phyloP scores from a whole-genome alignment of 1,140 invertebrate species.

The Camponotus pennsylvanicus region DNA sequence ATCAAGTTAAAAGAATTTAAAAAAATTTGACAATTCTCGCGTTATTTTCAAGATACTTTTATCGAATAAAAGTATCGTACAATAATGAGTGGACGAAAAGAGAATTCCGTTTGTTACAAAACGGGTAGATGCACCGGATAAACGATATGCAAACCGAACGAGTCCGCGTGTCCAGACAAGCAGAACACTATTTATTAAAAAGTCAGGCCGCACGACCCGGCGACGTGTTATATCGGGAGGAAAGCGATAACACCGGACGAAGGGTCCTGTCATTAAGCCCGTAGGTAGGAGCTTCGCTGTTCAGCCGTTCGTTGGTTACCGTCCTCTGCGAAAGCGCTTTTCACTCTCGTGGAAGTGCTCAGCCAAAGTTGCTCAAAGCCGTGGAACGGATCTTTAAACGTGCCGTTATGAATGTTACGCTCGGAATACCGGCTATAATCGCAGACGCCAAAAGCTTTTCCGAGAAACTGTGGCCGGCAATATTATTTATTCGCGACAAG shows the following conservation, averaged over 20 bases:
- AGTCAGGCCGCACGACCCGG: conserved; percentile 75
- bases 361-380: conserved; percentile 30
- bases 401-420: conserved; percentile 10
- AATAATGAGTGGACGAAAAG: conserved; percentile 63
- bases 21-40: neutral
- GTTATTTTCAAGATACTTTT: neutral
- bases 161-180: conserved; percentile 62
- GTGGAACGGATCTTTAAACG: conserved; percentile 45
- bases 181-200: conserved; percentile 82
- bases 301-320: conserved; percentile 40
- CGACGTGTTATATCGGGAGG: conserved; percentile 85
- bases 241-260: conserved; percentile 84
- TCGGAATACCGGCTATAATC: conserved; percentile 26
- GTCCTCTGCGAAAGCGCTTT: conserved; percentile 52
- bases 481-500: conserved; percentile 32
- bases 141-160: conserved; percentile 74
- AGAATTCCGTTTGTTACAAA: conserved; percentile 71
- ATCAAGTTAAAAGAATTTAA: neutral
- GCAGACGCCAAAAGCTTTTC: neutral
- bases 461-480: neutral
- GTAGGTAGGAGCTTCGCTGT: conserved; percentile 54
- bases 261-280: conserved; percentile 82
- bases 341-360: conserved; percentile 50
- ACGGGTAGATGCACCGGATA: conserved; percentile 66
- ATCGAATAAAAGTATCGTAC: conserved; percentile 51